Evolutionary conservation across 1,140 invertebrate genomes (phyloP).

Genomic region (Dysdera silvatica): DNA sequence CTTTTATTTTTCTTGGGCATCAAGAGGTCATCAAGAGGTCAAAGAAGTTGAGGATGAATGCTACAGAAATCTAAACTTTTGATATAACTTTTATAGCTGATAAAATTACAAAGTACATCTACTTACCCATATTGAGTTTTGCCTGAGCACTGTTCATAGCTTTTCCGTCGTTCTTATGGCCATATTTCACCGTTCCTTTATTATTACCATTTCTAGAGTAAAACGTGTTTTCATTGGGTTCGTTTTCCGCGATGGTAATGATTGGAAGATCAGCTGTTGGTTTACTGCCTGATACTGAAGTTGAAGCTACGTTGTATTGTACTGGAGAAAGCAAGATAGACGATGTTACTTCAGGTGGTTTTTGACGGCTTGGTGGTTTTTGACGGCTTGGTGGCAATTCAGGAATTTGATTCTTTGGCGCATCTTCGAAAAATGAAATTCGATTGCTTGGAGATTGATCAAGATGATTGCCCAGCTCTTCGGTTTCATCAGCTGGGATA

Average conservation of each 20-base stretch:
- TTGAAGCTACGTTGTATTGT: not conserved
- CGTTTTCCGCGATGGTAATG: not conserved
- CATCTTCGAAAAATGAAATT: slow-evolving; percentile 12
- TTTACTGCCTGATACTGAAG: not conserved
- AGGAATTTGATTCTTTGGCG: slow-evolving; percentile 6
- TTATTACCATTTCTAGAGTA: slow-evolving; percentile 8
- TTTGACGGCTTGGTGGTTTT: not conserved
- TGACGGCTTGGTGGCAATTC: not conserved
- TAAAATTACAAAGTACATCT: not conserved
- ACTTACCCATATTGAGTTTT: slow-evolving; percentile 32
- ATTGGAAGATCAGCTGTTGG: slow-evolving; percentile 14
- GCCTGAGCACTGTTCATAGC: slow-evolving; percentile 21
- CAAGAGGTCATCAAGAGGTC: too few species aligned
- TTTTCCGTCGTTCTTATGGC: slow-evolving; percentile 22
- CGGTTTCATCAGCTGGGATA: slow-evolving; percentile 20
- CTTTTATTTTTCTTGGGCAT: too few species aligned
- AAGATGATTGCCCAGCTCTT: slow-evolving; percentile 13
- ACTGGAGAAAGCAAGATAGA: not conserved
- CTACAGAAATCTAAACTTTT: too few species aligned
- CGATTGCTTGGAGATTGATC: slow-evolving; percentile 21
- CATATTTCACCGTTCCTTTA: slow-evolving; percentile 15
- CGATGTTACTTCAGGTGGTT: not conserved
- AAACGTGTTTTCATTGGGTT: not conserved
- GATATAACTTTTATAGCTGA: not conserved
- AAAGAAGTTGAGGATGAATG: too few species aligned